Evolutionary conservation across 1,140 invertebrate species (phyloP).

Genomic region (Lepidotrigona ventralis): DNA sequence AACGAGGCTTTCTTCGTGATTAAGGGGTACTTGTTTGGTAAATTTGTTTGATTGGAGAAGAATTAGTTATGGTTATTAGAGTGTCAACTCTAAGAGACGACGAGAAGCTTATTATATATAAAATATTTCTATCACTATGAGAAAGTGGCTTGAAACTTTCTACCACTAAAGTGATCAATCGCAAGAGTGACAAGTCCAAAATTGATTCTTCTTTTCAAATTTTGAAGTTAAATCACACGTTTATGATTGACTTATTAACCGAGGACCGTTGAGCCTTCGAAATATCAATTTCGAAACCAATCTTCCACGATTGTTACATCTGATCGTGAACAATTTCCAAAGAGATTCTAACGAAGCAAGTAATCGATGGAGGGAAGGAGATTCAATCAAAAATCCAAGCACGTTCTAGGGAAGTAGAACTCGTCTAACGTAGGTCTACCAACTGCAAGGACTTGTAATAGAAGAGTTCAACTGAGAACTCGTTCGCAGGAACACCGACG

Average conservation of each 20-base stretch:
- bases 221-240: too few relatives aligned
- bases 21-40: not conserved
- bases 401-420: not conserved
- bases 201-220: too few relatives aligned
- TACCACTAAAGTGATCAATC: too few relatives aligned
- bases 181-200: too few relatives aligned
- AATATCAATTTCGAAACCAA: not conserved
- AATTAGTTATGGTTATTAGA: not conserved
- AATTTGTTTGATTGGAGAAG: not conserved
- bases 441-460: not conserved
- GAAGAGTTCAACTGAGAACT: slow-evolving; percentile 11
- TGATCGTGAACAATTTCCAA: not conserved
- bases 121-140: too few relatives aligned
- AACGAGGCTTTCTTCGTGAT: not conserved
- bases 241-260: not conserved
- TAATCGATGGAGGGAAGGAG: not conserved
- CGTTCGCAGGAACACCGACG: not conserved
- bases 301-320: not conserved
- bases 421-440: not conserved
- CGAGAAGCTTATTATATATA: not conserved
- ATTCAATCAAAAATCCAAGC: not conserved
- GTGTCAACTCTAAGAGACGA: not conserved
- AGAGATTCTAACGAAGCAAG: not conserved
- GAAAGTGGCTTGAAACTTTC: too few relatives aligned
- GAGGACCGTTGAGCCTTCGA: not conserved